Evolutionary conservation across 2,113 vertebrate species (phyloP).

Genomic region (Lipophrys pholis): DNA sequence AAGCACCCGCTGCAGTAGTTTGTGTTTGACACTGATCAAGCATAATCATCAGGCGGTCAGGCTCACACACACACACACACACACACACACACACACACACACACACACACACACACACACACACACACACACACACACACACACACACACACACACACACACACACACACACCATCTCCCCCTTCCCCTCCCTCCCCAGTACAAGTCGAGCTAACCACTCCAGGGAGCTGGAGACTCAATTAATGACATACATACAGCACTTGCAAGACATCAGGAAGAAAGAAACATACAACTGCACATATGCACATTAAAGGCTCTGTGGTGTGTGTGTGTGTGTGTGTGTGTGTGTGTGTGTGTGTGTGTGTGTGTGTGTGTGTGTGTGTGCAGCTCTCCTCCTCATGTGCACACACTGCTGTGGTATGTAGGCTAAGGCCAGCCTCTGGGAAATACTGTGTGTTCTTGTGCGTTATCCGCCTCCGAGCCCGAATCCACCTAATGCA

Average conservation of each 20-base stretch:
- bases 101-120: no score
- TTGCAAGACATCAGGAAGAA: conserved; percentile 72
- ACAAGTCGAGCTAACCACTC: conserved; percentile 78
- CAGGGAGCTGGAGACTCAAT: conserved; percentile 81
- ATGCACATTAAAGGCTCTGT: conserved; percentile 69
- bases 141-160: no score
- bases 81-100: conserved; percentile 47
- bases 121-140: conserved; percentile 47
- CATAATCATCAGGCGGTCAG: conserved; percentile 77
- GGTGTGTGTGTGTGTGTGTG: conserved; percentile 16
- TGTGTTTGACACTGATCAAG: conserved; percentile 83
- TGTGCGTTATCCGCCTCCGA: conserved; percentile 28
- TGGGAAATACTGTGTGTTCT: conserved; percentile 47
- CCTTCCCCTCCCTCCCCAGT: conserved; percentile 62
- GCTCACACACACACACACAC: conserved; percentile 45
- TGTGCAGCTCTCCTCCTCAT: no score
- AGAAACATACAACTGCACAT: conserved; percentile 70
- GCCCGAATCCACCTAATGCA: conserved; percentile 8
- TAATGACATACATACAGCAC: conserved; percentile 79
- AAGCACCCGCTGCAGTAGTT: conserved; percentile 75
- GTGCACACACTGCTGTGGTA: conserved; percentile 20
- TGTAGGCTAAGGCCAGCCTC: conserved; percentile 54
- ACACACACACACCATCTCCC: conserved; percentile 30
- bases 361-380: conserved; percentile 21
- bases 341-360: conserved; percentile 14